Evolutionary conservation across 1,140 invertebrate species (phyloP).

Genomic region (Pachypsylla venusta): DNA sequence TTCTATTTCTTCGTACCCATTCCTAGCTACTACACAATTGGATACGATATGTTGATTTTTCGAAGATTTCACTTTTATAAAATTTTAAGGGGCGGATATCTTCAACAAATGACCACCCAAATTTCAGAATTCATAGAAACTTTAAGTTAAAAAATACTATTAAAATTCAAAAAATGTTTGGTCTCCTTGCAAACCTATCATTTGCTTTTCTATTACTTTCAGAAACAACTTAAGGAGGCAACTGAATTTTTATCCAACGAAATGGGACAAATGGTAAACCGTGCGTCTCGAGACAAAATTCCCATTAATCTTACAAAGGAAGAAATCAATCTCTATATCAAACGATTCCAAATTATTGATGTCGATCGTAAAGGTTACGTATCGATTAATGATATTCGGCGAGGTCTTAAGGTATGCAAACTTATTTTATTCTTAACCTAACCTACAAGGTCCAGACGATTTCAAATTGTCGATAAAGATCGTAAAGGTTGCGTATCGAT

Average conservation of each 20-base stretch:
- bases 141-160: no score
- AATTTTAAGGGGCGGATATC: no score
- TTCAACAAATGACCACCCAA: no score
- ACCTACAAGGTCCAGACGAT: no score
- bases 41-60: no score
- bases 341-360: slow-evolving; percentile 89
- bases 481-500: slow-evolving; percentile 96
- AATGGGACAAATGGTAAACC: slow-evolving; percentile 93
- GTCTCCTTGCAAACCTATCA: no score
- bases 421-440: no score
- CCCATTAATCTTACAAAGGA: slow-evolving; percentile 88
- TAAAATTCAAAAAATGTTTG: no score
- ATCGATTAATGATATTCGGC: slow-evolving; percentile 89
- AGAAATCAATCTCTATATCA: slow-evolving; percentile 86
- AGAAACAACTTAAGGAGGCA: slow-evolving; percentile 63
- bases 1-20: no score
- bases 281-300: slow-evolving; percentile 69
- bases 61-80: no score
- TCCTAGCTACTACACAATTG: no score
- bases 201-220: slow-evolving; percentile 27
- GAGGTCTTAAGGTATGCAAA: slow-evolving; percentile 93
- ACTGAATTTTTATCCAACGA: slow-evolving; percentile 76
- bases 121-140: no score
- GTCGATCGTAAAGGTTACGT: slow-evolving; percentile 94
- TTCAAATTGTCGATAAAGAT: slow-evolving; percentile 88